Conservation (phyloP, 2,797 vertebrate species). For the Paedocypris micromegethes region DNA sequence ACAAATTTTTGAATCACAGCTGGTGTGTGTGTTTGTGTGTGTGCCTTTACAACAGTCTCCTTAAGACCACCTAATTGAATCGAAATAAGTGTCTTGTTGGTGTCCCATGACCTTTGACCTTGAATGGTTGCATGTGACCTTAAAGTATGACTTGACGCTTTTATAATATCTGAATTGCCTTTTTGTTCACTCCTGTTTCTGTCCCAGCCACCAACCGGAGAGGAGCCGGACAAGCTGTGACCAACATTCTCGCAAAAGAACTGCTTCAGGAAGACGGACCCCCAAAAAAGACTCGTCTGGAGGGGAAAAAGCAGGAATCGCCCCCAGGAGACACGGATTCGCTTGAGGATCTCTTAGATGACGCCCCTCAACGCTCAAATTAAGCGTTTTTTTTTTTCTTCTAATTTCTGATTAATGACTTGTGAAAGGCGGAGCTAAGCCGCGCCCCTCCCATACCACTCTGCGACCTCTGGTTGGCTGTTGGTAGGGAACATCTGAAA, state of each 20-base stretch:
- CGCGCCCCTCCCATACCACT: slow-evolving; percentile 12
- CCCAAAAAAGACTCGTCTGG: slow-evolving; percentile 49
- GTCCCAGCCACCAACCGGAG: slow-evolving; percentile 73
- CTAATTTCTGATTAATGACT: slow-evolving; percentile 15
- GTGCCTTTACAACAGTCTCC: not conserved
- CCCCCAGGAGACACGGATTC: slow-evolving; percentile 55
- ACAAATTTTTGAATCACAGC: not conserved
- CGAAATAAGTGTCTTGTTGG: not conserved
- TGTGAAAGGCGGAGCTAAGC: not conserved
- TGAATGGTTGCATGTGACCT: slow-evolving; percentile 33
- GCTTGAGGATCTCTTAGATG: slow-evolving; percentile 68
- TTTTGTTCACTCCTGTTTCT: slow-evolving; percentile 15
- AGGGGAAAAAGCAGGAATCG: slow-evolving; percentile 49
- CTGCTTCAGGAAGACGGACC: slow-evolving; percentile 74
- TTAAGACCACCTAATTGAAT: not conserved
- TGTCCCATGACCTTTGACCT: slow-evolving; percentile 23
- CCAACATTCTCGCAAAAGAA: slow-evolving; percentile 81
- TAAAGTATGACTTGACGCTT: not conserved
- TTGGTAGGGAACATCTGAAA: not conserved
- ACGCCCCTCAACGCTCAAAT: slow-evolving; percentile 51
- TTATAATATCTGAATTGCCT: not conserved
- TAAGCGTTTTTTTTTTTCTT: slow-evolving; percentile 48
- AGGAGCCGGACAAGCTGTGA: slow-evolving; percentile 80
- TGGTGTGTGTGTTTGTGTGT: not conserved
- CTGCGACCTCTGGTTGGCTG: slow-evolving; percentile 11